Percentiles rank a stretch among this genome's conserved stretches.
Evolutionary conservation across 2,888 invertebrate species (phyloP).

Genomic region (Noctua pronuba): DNA sequence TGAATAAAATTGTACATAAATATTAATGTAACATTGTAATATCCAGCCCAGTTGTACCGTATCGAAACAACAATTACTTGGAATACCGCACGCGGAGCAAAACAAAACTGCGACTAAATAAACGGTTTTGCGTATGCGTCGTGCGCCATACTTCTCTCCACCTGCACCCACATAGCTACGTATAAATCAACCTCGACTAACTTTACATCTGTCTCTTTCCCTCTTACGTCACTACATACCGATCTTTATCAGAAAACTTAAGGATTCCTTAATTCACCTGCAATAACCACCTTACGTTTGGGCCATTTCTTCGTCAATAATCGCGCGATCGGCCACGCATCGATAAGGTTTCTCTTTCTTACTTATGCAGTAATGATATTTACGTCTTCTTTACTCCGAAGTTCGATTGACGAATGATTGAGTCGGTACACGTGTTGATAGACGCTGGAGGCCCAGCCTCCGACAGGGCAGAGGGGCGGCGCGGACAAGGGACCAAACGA

Average conservation of each 20-base stretch:
- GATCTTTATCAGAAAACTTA: slow-evolving; percentile 73
- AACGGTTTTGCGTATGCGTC: slow-evolving; percentile 78
- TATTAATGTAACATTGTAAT: slow-evolving; percentile 71
- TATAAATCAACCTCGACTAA: slow-evolving; percentile 75
- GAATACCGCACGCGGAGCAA: slow-evolving; percentile 79
- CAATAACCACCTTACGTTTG: slow-evolving; percentile 81
- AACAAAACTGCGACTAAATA: slow-evolving; percentile 81
- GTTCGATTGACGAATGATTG: slow-evolving; percentile 88
- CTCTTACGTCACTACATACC: slow-evolving; percentile 71
- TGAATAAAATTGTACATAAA: slow-evolving; percentile 68
- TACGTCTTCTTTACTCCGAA: slow-evolving; percentile 81
- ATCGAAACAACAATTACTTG: slow-evolving; percentile 84
- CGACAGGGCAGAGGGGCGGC: slow-evolving; percentile 73
- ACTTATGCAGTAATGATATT: slow-evolving; percentile 71
- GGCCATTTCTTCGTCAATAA: slow-evolving; percentile 81
- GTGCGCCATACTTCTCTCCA: slow-evolving; percentile 78
- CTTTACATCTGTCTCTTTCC: slow-evolving; percentile 77
- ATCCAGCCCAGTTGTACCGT: slow-evolving; percentile 75
- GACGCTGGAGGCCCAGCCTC: slow-evolving; percentile 80
- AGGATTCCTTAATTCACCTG: slow-evolving; percentile 76
- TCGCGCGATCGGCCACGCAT: slow-evolving; percentile 73
- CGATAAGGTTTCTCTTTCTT: slow-evolving; percentile 78
- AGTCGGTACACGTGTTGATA: slow-evolving; percentile 82
- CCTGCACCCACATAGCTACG: slow-evolving; percentile 65
- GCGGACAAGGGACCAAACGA: slow-evolving; percentile 67